These are phyloP conservation scores for Pycnomerus fuliginosus DNA, from an alignment of 2,888 invertebrate genomes.

Conservation along the genomic window DNA sequence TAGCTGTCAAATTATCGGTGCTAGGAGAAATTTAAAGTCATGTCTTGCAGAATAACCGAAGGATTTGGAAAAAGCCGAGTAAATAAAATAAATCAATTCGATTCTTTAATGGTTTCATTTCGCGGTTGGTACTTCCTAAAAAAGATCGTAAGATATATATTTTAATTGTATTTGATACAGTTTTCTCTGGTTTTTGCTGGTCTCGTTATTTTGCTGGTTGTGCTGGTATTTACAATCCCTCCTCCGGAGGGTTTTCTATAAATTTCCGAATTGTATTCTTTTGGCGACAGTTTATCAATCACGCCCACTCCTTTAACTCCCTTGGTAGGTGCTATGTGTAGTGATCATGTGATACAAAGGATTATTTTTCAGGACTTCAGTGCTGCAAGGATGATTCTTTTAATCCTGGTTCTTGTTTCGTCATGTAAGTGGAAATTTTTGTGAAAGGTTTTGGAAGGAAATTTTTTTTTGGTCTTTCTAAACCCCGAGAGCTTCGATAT, in stretches of 20 bases:
- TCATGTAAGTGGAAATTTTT: slow-evolving; percentile 30
- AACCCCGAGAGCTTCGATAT: no score
- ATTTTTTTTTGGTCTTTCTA: slow-evolving; percentile 8
- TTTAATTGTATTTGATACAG: slow-evolving; percentile 36
- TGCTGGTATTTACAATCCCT: slow-evolving; percentile 12
- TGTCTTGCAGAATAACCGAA: slow-evolving; percentile 17
- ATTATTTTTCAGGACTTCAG: slow-evolving; percentile 27
- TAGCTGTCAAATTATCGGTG: no score
- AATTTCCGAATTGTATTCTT: slow-evolving; percentile 32
- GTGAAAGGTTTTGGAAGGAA: slow-evolving; percentile 7
- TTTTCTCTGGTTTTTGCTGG: slow-evolving; percentile 37
- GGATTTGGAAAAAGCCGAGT: slow-evolving; percentile 29
- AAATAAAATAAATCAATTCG: slow-evolving; percentile 42
- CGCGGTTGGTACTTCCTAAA: slow-evolving; percentile 38
- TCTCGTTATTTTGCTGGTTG: slow-evolving; percentile 28
- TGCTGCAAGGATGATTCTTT: slow-evolving; percentile 35
- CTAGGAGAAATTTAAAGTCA: no score
- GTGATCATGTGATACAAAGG: slow-evolving; percentile 20
- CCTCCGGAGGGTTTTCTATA: slow-evolving; percentile 30
- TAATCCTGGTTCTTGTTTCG: slow-evolving; percentile 25
- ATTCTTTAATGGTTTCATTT: slow-evolving; percentile 41
- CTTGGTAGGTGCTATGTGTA: slow-evolving; percentile 34
- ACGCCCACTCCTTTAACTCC: slow-evolving; percentile 30
- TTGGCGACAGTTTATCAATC: slow-evolving; percentile 30
- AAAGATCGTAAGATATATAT: slow-evolving; percentile 34